Percentiles rank a stretch among this genome's conserved stretches.
These are phyloP conservation scores for Macrophya alboannulata DNA, from an alignment of 2,888 invertebrate species.

Conservation along the genomic window DNA sequence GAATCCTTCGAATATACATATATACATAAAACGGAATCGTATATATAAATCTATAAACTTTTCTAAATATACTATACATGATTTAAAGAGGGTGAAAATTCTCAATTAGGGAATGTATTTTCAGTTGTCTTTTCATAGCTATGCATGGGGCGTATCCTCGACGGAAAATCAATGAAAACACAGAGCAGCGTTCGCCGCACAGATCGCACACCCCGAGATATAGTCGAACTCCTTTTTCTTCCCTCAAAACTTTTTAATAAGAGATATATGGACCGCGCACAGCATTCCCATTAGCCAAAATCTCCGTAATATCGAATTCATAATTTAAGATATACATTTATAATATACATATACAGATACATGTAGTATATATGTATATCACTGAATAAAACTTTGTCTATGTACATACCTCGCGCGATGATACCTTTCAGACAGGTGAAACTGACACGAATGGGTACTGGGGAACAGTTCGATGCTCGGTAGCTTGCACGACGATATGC, in stretches of 20 bases:
- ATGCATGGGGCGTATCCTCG: conserved; percentile 63
- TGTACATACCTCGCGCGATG: conserved; percentile 57
- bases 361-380: neutral
- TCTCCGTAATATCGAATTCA: neutral
- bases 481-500: conserved; percentile 55
- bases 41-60: neutral
- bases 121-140: conserved; percentile 1
- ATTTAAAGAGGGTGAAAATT: conserved; percentile 4
- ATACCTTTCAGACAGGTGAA: conserved; percentile 55
- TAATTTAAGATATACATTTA: neutral
- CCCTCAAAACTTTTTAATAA: neutral
- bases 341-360: neutral
- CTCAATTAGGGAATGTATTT: neutral
- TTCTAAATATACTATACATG: neutral
- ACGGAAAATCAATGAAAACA: conserved; percentile 69
- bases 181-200: conserved; percentile 58
- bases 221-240: neutral
- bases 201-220: conserved; percentile 11
- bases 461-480: conserved; percentile 63
- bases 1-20: neutral
- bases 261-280: neutral
- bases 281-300: neutral
- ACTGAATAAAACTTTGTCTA: conserved; percentile 28
- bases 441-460: conserved; percentile 59
- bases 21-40: too few species aligned